Evolutionary conservation across 1,140 invertebrate species (phyloP).

Genomic region (Brachionus rubens): DNA sequence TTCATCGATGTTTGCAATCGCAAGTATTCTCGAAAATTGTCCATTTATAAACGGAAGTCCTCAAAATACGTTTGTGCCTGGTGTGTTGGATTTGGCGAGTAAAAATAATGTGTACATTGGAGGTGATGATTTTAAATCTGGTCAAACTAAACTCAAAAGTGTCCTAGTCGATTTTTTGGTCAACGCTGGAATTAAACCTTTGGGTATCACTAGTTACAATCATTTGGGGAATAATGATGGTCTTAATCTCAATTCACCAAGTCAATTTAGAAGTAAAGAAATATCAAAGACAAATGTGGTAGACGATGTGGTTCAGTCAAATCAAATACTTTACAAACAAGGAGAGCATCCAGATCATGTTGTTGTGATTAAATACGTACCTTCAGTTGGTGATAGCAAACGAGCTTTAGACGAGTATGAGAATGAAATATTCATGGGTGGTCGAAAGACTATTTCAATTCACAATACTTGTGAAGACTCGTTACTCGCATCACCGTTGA

Average conservation of each 20-base stretch:
- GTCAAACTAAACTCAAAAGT: constrained; percentile 93
- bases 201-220: constrained; percentile 95
- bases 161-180: constrained; percentile 91
- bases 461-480: constrained; percentile 98
- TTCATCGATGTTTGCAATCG: constrained; percentile 86
- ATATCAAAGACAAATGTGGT: constrained; percentile 71
- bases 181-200: constrained; percentile 84
- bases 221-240: constrained; percentile 97
- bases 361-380: constrained; percentile 88
- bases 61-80: constrained; percentile 91
- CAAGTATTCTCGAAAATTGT: constrained; percentile 76
- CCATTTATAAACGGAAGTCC: constrained; percentile 93
- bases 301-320: constrained; percentile 88
- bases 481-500: constrained; percentile 82
- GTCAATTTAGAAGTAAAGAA: constrained; percentile 74
- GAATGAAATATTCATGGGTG: constrained; percentile 89
- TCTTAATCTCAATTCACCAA: constrained; percentile 84
- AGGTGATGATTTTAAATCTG: constrained; percentile 64
- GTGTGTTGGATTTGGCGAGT: constrained; percentile 78
- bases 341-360: constrained; percentile 83
- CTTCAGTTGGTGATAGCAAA: constrained; percentile 81
- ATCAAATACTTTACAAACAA: constrained; percentile 73
- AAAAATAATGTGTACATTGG: constrained; percentile 74
- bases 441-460: constrained; percentile 83
- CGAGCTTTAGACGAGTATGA: constrained; percentile 95